Base-by-base conservation (phyloP, 2,888 invertebrate genomes). In the Sminthurides aquaticus region DNA sequence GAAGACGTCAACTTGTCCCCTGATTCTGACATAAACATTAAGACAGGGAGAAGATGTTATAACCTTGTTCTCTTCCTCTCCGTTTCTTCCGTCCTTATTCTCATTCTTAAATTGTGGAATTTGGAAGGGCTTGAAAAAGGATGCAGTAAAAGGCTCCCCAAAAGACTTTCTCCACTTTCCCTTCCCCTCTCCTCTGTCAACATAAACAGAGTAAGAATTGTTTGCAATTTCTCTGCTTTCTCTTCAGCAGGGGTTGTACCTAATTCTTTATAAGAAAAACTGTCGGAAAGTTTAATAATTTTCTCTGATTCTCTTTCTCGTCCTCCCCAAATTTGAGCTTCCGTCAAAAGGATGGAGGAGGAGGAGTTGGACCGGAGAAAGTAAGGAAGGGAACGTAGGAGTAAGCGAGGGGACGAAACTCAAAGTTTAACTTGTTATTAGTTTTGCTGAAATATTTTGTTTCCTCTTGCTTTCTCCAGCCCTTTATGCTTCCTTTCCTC, bases 231-330 rank as follows among this genome's bases (percentile, higher is more conserved):
- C 43, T 34, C 43, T 5, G 8, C 43, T 11, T 5, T 15, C 43
- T 15, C 43, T 34, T 34, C 43, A 34, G 15, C 15, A 34, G 15
- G 15, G 5, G 43, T 20, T 52, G 52, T 18, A 20, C 22, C 22
- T 52, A 52, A 52, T 22, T 52, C 52, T 52, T 52, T 8, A 34
- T 5, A 20, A 52, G 52, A 20, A 52, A 52, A 52, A 52, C 52
- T 52, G 52, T 52, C 52, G 18, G 11, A 52, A 52, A 52, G 52
- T 52, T 52, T 52, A 8, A 52, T 52, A 52, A 52, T 52, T 52
- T 52, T 8, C 52, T 20, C 5, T 52, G 11, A 52, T 52, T 52
- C 20, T 22, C 52, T 52, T n/a, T n/a, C 52, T 22, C 20, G 5
- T 22, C 52, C 22, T 52, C 52, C 20, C 43, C 5, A 15, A 34